Conservation (phyloP, 1,140 invertebrate species). For the Zaprionus vittiger region DNA sequence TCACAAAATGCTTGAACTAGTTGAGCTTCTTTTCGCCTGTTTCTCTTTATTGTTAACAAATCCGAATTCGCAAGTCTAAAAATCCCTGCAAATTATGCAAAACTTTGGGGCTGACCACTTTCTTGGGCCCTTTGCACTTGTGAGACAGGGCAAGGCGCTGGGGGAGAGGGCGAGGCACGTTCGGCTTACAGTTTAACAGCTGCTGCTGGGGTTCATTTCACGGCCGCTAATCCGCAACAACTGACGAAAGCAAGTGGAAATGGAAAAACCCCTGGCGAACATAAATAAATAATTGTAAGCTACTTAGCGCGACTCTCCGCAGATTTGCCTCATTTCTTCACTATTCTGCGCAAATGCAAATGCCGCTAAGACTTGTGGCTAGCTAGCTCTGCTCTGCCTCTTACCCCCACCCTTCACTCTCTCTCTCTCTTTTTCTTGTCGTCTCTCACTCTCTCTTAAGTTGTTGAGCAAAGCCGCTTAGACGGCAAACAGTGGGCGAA, state of each 20-base stretch:
- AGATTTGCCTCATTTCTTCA: conserved; percentile 28
- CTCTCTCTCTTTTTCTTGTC: not conserved
- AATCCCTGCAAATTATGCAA: conserved; percentile 3
- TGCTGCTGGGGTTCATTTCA: conserved; percentile 42
- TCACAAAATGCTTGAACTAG: not conserved
- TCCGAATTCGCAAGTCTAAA: not conserved
- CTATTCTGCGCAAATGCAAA: conserved; percentile 29
- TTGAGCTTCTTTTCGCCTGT: too few species aligned
- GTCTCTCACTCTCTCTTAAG: not conserved
- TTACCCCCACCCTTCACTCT: not conserved
- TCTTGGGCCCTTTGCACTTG: not conserved
- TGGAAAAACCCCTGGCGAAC: conserved; percentile 34
- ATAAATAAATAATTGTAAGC: conserved; percentile 73
- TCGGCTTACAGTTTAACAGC: conserved; percentile 16
- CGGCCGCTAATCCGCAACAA: conserved; percentile 58
- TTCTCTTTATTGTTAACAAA: not conserved
- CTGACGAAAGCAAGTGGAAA: conserved; percentile 49
- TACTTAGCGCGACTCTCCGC: conserved; percentile 40
- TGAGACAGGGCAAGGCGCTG: not conserved
- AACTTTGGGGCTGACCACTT: conserved; percentile 27
- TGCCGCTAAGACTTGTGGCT: conserved; percentile 18
- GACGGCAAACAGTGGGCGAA: conserved; percentile 16
- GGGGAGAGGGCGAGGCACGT: not conserved
- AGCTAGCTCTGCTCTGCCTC: not conserved
- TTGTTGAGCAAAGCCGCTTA: conserved; percentile 31